A percentile compares a stretch with the other conserved stretches of the same genome.
phyloP scores from a whole-genome alignment of 2,797 vertebrate genomes.

The Poliocrania exsul region DNA sequence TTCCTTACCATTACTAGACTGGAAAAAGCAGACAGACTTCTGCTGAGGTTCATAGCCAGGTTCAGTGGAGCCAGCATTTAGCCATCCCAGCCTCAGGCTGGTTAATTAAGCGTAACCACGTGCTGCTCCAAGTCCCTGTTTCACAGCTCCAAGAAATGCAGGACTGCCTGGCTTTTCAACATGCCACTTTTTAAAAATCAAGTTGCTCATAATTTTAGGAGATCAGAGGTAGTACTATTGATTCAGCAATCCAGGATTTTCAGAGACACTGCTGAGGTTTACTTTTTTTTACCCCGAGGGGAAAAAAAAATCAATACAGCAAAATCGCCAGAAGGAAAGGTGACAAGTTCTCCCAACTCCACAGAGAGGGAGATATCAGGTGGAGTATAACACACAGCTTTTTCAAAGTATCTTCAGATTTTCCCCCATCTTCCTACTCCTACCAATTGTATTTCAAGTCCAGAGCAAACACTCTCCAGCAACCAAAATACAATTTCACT shows the following conservation, averaged over 20 bases:
- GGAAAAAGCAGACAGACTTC: background rate
- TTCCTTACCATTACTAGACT: background rate
- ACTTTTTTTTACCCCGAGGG: background rate
- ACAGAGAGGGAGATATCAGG: background rate
- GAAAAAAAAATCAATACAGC: background rate
- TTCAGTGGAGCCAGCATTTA: background rate
- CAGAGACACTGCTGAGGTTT: background rate
- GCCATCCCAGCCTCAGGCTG: background rate
- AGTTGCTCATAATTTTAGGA: background rate
- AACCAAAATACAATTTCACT: background rate
- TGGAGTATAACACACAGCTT: background rate
- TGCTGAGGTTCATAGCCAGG: background rate
- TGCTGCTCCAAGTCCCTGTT: background rate
- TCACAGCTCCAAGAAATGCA: background rate
- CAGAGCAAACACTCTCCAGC: background rate
- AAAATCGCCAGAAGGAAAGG: background rate
- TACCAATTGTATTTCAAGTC: background rate
- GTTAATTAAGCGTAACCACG: fast-evolving
- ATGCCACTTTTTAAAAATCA: background rate
- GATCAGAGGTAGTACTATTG: background rate
- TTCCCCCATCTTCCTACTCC: background rate
- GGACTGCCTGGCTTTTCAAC: background rate
- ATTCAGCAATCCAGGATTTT: background rate
- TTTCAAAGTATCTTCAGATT: background rate
- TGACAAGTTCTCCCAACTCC: background rate